phyloP scores from a whole-genome alignment of 2,888 invertebrate species.

The Smittia sp. region DNA sequence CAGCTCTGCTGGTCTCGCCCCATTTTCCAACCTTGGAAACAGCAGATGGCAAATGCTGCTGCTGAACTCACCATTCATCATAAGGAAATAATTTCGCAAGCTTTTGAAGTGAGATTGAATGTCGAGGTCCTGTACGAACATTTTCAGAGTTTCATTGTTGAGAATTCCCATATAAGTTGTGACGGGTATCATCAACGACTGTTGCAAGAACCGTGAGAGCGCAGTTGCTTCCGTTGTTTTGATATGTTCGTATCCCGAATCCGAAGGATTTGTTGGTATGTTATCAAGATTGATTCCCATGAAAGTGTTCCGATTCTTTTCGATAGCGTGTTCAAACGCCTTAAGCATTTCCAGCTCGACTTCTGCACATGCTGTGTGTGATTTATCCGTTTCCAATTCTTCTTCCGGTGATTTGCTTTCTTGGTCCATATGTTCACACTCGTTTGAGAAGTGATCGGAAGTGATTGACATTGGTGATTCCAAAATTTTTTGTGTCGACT shows the following conservation, averaged over 20 bases:
- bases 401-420: slow-evolving; percentile 39
- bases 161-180: slow-evolving; percentile 67
- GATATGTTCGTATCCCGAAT: slow-evolving; percentile 17
- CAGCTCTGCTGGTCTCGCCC: slow-evolving; percentile 63
- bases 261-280: neutral
- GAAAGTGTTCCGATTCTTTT: slow-evolving; percentile 9
- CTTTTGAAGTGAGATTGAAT: slow-evolving; percentile 67
- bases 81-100: slow-evolving; percentile 73
- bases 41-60: slow-evolving; percentile 68
- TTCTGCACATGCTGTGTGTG: slow-evolving; percentile 4
- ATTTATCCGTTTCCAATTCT: slow-evolving; percentile 21
- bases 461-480: slow-evolving; percentile 47
- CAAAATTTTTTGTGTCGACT: slow-evolving; percentile 43
- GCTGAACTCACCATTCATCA: slow-evolving; percentile 78
- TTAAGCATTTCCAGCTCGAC: neutral
- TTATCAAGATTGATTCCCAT: slow-evolving; percentile 20
- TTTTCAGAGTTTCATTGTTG: slow-evolving; percentile 68
- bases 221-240: slow-evolving; percentile 47
- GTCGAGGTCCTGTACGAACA: slow-evolving; percentile 63
- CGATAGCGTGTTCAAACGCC: slow-evolving; percentile 32
- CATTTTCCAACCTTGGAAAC: slow-evolving; percentile 65
- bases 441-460: slow-evolving; percentile 44
- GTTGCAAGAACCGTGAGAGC: slow-evolving; percentile 61
- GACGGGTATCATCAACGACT: slow-evolving; percentile 67
- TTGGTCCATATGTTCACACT: slow-evolving; percentile 39